Evolutionary conservation across 1,140 invertebrate genomes (phyloP).

Genomic region (Anagrus nilaparvatae): DNA sequence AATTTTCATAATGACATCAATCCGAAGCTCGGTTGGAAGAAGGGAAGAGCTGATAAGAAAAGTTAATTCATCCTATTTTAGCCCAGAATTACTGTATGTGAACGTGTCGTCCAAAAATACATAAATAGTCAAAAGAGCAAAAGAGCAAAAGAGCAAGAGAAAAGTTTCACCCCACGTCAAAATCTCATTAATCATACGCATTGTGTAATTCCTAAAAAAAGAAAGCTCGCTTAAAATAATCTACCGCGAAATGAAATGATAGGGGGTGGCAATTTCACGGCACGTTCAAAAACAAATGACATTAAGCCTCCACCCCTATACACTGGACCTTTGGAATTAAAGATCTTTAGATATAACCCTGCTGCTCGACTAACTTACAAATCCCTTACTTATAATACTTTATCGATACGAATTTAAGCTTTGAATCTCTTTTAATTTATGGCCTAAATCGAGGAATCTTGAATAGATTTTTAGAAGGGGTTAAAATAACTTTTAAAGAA

Average conservation of each 20-base stretch:
- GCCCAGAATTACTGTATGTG: too few species aligned
- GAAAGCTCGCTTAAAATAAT: conserved; percentile 34
- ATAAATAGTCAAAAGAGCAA: background rate
- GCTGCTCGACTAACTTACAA: too few species aligned
- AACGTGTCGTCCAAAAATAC: background rate
- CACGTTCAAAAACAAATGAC: conserved; percentile 31
- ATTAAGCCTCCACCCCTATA: conserved; percentile 24
- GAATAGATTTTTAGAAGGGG: too few species aligned
- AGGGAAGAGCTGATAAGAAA: conserved; percentile 9
- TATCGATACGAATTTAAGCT: too few species aligned
- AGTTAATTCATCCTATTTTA: conserved; percentile 23
- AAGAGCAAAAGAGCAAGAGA: conserved; percentile 5
- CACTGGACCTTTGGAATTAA: conserved; percentile 31
- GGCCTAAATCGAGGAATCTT: too few species aligned
- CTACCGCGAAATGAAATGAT: conserved; percentile 41
- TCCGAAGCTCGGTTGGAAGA: conserved; percentile 4
- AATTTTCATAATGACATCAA: conserved; percentile 15
- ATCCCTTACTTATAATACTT: too few species aligned
- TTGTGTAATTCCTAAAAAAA: conserved; percentile 15
- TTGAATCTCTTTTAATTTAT: too few species aligned
- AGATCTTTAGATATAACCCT: conserved; percentile 37
- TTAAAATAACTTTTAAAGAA: conserved; percentile 20
- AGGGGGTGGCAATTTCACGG: conserved; percentile 38
- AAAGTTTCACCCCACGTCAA: conserved; percentile 17
- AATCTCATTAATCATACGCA: conserved; percentile 32